phyloP scores from a whole-genome alignment of 2,797 vertebrate genomes.

The Ibycter americanus region DNA sequence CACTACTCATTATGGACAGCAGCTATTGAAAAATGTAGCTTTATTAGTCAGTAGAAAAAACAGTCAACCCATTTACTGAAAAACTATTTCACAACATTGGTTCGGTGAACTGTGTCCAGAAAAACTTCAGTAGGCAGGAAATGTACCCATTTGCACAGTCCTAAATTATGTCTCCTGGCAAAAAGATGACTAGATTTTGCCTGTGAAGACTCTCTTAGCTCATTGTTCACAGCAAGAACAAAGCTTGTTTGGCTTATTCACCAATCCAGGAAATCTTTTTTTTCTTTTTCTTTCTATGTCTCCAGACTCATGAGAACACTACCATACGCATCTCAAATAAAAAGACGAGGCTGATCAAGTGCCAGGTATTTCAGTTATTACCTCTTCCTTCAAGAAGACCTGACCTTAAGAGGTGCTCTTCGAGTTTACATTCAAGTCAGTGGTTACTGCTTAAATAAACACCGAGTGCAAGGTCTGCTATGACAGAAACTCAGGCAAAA shows the following conservation, averaged over 20 bases:
- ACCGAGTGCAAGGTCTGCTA: background rate
- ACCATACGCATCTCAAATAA: background rate
- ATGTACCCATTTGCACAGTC: background rate
- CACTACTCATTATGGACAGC: background rate
- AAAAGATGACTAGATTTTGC: background rate
- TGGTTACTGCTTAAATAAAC: background rate
- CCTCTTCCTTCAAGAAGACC: background rate
- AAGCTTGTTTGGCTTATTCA: background rate
- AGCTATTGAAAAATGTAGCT: background rate
- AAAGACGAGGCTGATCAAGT: background rate
- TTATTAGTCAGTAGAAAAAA: background rate
- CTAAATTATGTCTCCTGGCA: slow-evolving; percentile 29
- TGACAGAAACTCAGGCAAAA: background rate
- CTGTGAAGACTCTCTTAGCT: background rate
- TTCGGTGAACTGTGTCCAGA: background rate
- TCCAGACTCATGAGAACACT: background rate
- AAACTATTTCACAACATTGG: background rate
- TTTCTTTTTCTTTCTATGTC: background rate
- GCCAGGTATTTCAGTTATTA: background rate
- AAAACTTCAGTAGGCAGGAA: slow-evolving; percentile 21
- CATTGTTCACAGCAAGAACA: background rate
- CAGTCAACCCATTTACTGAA: background rate
- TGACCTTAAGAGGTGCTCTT: background rate
- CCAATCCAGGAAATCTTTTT: background rate
- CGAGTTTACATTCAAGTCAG: background rate